Evolutionary conservation across 2,888 invertebrate species (phyloP).

Genomic region (Clistopyga incitator): DNA sequence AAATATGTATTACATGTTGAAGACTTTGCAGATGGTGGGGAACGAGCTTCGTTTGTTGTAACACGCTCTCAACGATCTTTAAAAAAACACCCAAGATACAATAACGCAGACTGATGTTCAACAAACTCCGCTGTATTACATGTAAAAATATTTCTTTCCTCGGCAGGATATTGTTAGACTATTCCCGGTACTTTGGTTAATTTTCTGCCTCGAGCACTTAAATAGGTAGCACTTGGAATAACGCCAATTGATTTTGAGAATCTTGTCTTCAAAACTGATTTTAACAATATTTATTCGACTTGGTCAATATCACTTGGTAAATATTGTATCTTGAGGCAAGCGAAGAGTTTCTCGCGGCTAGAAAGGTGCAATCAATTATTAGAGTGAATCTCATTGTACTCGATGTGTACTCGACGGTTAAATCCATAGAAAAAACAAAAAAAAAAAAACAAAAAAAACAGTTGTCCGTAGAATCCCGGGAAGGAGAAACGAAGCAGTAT

Average conservation of each 20-base stretch:
- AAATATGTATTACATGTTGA: constrained; percentile 41
- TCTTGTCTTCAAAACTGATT: neutral
- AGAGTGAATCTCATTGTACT: constrained; percentile 9
- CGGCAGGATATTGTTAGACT: neutral
- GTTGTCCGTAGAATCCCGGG: constrained; percentile 15
- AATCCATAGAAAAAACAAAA: constrained; percentile 6
- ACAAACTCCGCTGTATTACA: constrained; percentile 16
- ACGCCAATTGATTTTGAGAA: neutral
- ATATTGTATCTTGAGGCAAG: constrained; percentile 3
- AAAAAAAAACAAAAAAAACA: constrained; percentile 1
- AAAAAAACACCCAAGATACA: constrained; percentile 17
- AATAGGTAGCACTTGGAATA: neutral
- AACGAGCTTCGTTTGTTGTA: constrained; percentile 74
- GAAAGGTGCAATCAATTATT: constrained; percentile 11
- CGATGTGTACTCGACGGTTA: constrained; percentile 4
- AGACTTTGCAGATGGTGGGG: constrained; percentile 71
- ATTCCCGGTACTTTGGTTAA: neutral
- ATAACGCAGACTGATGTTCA: constrained; percentile 25
- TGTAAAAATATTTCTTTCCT: constrained; percentile 10
- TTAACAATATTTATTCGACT: neutral
- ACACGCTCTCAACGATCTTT: constrained; percentile 61
- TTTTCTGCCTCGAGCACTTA: neutral
- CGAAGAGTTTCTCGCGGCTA: constrained; percentile 7
- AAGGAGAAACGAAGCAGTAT: constrained; percentile 75
- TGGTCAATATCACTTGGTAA: neutral